phyloP scores from a whole-genome alignment of 2,113 vertebrate genomes.

The Synodontis membranacea region DNA sequence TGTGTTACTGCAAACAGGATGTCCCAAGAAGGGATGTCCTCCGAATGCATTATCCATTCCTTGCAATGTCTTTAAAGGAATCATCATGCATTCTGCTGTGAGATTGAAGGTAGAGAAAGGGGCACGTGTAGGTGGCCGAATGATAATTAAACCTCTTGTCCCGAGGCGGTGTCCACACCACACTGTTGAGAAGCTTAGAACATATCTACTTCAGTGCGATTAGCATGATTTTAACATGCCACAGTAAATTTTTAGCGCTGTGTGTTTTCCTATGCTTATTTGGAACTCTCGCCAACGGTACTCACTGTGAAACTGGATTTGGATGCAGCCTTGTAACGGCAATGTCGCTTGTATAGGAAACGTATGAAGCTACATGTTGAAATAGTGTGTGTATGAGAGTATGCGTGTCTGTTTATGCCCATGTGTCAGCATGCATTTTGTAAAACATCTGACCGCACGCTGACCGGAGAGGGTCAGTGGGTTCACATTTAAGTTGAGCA shows the following conservation, averaged over 20 bases:
- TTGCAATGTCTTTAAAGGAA: slow-evolving; percentile 24
- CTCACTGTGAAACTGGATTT: slow-evolving; percentile 24
- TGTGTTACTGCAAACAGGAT: slow-evolving; percentile 17
- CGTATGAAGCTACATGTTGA: slow-evolving; percentile 6
- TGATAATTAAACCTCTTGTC: background rate
- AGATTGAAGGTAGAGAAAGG: slow-evolving; percentile 26
- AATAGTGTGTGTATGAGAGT: slow-evolving; percentile 2
- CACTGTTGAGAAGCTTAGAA: background rate
- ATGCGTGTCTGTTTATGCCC: background rate
- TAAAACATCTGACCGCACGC: background rate
- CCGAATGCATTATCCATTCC: slow-evolving; percentile 14
- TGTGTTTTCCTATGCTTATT: background rate
- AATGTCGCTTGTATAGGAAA: slow-evolving; percentile 17
- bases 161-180: slow-evolving; percentile 3
- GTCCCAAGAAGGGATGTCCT: slow-evolving; percentile 3
- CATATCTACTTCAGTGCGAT: background rate
- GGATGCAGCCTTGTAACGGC: slow-evolving; percentile 20
- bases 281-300: background rate
- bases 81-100: slow-evolving; percentile 23
- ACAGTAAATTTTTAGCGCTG: background rate
- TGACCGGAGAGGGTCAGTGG: background rate
- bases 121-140: slow-evolving; percentile 3
- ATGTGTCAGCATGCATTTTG: slow-evolving; percentile 13
- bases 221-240: background rate
- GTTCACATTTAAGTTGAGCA: slow-evolving; percentile 20